Evolutionary conservation across 1,140 invertebrate genomes (phyloP), one percentile per base, ranked within the genome.

Genomic region (Potamilus streckersoni): DNA sequence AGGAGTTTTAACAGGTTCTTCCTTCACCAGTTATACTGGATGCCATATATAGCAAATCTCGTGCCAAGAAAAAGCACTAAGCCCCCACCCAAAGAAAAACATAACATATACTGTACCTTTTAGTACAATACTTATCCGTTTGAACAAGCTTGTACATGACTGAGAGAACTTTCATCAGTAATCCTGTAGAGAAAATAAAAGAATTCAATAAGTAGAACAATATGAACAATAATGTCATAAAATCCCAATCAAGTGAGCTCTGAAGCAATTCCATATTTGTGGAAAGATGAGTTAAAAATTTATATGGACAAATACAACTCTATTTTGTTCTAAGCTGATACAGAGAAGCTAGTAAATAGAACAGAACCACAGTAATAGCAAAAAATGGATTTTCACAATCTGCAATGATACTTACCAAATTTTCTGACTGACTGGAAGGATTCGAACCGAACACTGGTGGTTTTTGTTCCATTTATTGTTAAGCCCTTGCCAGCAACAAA

Each of bases 41-140:
- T 19, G 23, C n/a, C 17, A 65, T 20, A 27, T 20, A 65, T 15
- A 27, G n/a, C 15, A 2, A 4, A 65, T 65, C n/a, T 65, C 5
- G 15, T 65, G n/a, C n/a, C 27, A 27, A 65, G 15, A 65, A 65
- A 20, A 65, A 2, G 27, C 63, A 65, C 12, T 16, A 20, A 20
- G 27, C 15, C 1, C 15, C 23, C 17, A 14, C 17, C 27, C 63
- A 15, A 65, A n/a, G 2, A 19, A 15, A 3, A 15, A 65, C 27
- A 27, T 66, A 23, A 20, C n/a, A 73, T 38, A 59, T 49, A 23
- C 57, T 72, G 6, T 61, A 83, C 80, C 91, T 90, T 74, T 84
- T 84, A 61, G 83, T 84, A 67, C 81, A 84, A 63, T 69, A 84
- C 68, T 74, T 80, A 68, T 81, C 66, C 15, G 79, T 79, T 66